phyloP scores from a whole-genome alignment of 2,113 vertebrate genomes.

The Cyprinodon tularosa region DNA sequence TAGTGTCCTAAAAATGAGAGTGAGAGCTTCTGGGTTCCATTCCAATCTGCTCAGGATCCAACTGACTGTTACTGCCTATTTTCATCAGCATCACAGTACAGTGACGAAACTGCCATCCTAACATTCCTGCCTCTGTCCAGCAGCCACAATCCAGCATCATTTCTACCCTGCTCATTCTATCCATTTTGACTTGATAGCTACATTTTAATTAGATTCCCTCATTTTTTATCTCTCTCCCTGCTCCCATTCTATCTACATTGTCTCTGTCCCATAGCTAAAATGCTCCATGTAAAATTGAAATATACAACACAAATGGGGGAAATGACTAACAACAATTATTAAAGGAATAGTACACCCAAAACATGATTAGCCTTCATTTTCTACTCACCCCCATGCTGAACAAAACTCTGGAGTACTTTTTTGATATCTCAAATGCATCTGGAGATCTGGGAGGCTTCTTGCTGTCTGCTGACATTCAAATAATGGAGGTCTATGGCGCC shows the following conservation, averaged over 20 bases:
- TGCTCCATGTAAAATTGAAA: constrained; percentile 3
- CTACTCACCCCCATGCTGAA: too few species aligned
- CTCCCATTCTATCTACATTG: constrained; percentile 14
- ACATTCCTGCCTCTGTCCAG: constrained; percentile 22
- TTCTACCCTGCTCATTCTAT: neutral
- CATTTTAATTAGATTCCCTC: constrained; percentile 33
- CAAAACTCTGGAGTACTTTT: too few species aligned
- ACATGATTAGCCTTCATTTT: too few species aligned
- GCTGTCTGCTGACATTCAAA: too few species aligned
- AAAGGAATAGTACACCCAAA: too few species aligned
- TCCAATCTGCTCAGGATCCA: constrained; percentile 13
- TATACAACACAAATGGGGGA: neutral
- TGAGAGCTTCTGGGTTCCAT: constrained; percentile 20
- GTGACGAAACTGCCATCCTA: constrained; percentile 48
- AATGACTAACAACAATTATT: neutral
- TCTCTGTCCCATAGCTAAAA: neutral
- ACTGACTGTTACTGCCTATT: constrained; percentile 49
- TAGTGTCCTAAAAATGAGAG: constrained; percentile 15
- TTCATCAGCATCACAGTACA: constrained; percentile 47
- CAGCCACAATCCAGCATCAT: constrained; percentile 7
- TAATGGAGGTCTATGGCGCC: too few species aligned
- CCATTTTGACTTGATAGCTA: constrained; percentile 22
- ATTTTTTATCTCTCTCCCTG: constrained; percentile 22
- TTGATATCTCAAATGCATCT: too few species aligned
- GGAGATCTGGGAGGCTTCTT: too few species aligned